Percentiles rank a stretch among this genome's conserved stretches.
phyloP scores from a whole-genome alignment of 2,797 vertebrate species.

The Steatocranus sp. region DNA sequence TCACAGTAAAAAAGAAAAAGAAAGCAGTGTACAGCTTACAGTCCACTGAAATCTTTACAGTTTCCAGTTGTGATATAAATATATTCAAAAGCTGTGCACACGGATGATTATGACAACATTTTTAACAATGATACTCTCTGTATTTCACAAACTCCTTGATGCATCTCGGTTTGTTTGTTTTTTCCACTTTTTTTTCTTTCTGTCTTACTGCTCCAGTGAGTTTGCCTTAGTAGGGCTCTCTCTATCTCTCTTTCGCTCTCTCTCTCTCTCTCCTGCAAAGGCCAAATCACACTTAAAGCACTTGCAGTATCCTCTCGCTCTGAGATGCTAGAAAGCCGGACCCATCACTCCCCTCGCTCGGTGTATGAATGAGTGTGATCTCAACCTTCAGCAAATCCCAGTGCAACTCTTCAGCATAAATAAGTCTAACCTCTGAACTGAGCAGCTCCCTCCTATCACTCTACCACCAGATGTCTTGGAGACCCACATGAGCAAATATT shows the following conservation, averaged over 20 bases:
- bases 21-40: slow-evolving; percentile 2
- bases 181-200: slow-evolving; percentile 38
- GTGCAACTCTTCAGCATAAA: slow-evolving; percentile 36
- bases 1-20: background rate
- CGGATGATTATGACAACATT: slow-evolving; percentile 28
- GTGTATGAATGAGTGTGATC: slow-evolving; percentile 19
- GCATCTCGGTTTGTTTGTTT: slow-evolving; percentile 24
- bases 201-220: slow-evolving; percentile 38
- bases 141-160: slow-evolving; percentile 20
- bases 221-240: background rate
- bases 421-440: slow-evolving; percentile 44
- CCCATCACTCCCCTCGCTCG: background rate
- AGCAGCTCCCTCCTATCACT: slow-evolving; percentile 32
- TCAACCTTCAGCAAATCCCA: slow-evolving; percentile 25
- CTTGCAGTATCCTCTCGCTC: background rate
- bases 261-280: background rate
- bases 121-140: slow-evolving; percentile 32
- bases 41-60: background rate
- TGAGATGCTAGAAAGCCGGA: background rate
- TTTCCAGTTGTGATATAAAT: background rate
- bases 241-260: background rate
- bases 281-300: slow-evolving; percentile 34
- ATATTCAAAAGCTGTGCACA: background rate
- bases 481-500: background rate
- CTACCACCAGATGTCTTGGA: background rate